Evolutionary conservation across 2,113 vertebrate genomes (phyloP).

Genomic region (human (Homo sapiens)): DNA sequence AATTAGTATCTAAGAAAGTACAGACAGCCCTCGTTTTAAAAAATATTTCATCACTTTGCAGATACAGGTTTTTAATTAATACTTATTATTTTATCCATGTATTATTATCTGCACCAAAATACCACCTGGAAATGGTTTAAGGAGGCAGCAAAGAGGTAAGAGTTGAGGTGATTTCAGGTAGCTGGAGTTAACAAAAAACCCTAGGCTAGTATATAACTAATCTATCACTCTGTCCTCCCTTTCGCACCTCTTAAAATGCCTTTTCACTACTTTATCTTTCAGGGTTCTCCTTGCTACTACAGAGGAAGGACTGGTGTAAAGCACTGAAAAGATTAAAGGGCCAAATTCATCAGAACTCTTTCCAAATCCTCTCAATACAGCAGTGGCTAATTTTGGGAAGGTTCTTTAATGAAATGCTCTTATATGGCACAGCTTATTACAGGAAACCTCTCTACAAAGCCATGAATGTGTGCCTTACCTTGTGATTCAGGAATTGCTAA

Average conservation of each 20-base stretch:
- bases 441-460: background rate
- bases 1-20: background rate
- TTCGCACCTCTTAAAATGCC: background rate
- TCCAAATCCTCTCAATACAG: background rate
- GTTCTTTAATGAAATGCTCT: background rate
- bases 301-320: background rate
- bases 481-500: background rate
- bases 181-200: background rate
- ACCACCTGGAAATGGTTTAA: background rate
- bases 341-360: background rate
- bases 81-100: background rate
- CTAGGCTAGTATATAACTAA: too few relatives aligned
- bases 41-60: background rate
- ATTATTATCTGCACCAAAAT: background rate
- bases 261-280: background rate
- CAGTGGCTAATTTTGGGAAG: background rate
- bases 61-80: background rate
- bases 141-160: background rate
- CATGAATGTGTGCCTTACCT: background rate
- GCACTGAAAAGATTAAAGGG: background rate
- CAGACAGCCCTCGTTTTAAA: background rate
- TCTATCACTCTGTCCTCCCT: background rate
- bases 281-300: background rate
- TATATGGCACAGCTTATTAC: background rate
- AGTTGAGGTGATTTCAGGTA: background rate